Base-by-base conservation (phyloP, 2,888 invertebrate species). In the Caenorhabditis sp. region DNA sequence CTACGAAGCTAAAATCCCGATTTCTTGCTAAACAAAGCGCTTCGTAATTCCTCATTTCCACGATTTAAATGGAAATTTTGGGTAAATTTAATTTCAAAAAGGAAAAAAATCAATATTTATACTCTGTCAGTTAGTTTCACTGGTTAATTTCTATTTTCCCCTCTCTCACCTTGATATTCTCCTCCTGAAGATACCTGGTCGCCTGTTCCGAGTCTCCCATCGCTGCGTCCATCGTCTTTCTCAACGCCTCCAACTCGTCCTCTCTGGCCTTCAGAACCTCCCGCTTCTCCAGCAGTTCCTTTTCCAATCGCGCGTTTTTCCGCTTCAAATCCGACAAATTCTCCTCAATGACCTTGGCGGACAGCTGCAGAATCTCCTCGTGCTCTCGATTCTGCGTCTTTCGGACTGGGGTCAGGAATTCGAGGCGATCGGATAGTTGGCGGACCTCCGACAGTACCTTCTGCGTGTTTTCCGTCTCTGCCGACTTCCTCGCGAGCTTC, bases 241-340 rank as follows among this genome's bases (percentile, higher is more conserved):
- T 94, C 81, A 97, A 93, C 82, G 94, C 94, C 79, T 93, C 94
- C 35, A 83, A 37, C 64, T 86, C 86, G 22, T 65, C 69, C 15
- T 70, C 56, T 24, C 53, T 58, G 9, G 13, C 11, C 18, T 51
- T 56, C 18, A 70, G 20, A 13, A 62, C 2, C 55, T 80, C 62
- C 2, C n/a, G 60, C 24, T 80, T 80, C 32, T 74, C 80, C n/a
- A 0, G 1, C 28, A 80, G 13, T 44, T 74, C 69, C 37, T 55
- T 37, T 35, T 69, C 70, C 18, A 80, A 24, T 18, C 53, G 44
- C 8, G 35, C 47, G 44, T 70, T 70, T 20, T 56, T 72, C 26
- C 9, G 6, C 24, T 62, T 74, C 55, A 80, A 55, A 35, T 65
- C 64, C 2, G 18, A 44, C 40, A 77, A 56, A 18, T 67, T 77